Percentiles rank a stretch among this genome's conserved stretches.
Conservation (phyloP, 1,140 invertebrate genomes). For the Homarus americanus region DNA sequence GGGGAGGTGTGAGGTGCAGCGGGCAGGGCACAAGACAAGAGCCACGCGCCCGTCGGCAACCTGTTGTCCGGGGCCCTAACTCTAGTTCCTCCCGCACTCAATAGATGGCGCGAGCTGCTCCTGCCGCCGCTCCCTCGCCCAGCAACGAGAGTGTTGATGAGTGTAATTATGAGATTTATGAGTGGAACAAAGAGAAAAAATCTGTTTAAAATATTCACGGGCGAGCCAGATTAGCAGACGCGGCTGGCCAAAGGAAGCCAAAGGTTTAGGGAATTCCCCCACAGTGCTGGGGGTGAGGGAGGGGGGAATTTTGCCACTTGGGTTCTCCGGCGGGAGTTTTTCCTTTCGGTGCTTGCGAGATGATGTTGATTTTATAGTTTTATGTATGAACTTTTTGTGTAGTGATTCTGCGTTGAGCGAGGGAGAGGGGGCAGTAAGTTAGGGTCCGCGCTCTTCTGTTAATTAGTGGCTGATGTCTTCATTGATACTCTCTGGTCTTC, state of each 20-base stretch:
- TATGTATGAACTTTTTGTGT: constrained; percentile 21
- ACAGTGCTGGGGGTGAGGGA: not conserved
- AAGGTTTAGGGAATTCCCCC: constrained; percentile 46
- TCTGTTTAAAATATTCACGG: constrained; percentile 71
- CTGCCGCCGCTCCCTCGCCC: constrained; percentile 24
- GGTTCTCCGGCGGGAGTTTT: constrained; percentile 10
- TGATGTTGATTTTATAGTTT: constrained; percentile 63
- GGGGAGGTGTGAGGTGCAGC: no score
- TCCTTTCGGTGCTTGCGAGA: not conserved
- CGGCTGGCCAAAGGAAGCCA: constrained; percentile 50
- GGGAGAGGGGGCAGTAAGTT: not conserved
- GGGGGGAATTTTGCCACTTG: constrained; percentile 53
- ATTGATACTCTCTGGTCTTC: constrained; percentile 14
- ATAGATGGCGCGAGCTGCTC: constrained; percentile 63
- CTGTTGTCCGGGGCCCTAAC: constrained; percentile 21
- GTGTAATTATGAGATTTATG: constrained; percentile 71
- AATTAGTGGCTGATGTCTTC: constrained; percentile 38
- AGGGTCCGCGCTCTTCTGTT: constrained; percentile 4
- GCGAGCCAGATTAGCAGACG: constrained; percentile 67
- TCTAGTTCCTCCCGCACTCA: constrained; percentile 31
- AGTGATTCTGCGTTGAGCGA: not conserved
- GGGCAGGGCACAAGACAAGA: no score
- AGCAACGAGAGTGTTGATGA: constrained; percentile 56
- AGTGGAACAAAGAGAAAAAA: constrained; percentile 69
- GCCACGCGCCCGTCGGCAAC: constrained; percentile 39